Conservation (phyloP, 2,797 vertebrate species). For the Pitangus sulphuratus region DNA sequence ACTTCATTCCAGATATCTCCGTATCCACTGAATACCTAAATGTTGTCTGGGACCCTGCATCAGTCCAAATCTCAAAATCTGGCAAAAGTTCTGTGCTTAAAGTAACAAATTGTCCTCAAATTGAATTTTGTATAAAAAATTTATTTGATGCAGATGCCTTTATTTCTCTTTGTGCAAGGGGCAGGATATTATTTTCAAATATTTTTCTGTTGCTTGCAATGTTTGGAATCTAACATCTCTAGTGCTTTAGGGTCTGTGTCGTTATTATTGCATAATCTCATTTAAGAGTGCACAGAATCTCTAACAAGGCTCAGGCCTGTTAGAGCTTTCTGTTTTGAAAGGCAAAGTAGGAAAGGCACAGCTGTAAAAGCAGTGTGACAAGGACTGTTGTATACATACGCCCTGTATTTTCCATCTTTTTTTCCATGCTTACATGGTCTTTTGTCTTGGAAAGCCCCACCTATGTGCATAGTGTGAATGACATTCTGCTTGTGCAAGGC, state of each 20-base stretch:
- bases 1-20: background rate
- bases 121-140: background rate
- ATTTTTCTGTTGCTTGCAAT: background rate
- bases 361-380: background rate
- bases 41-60: background rate
- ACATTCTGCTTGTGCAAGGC: background rate
- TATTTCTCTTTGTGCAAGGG: background rate
- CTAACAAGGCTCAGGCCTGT: background rate
- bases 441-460: background rate
- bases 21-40: background rate
- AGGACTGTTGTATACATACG: fast-evolving
- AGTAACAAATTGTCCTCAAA: background rate
- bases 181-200: background rate
- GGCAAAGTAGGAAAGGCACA: background rate
- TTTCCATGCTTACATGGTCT: background rate
- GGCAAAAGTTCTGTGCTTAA: background rate
- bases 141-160: background rate
- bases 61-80: background rate
- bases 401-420: background rate
- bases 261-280: background rate
- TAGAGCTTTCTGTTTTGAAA: background rate
- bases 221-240: background rate
- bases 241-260: background rate
- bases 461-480: background rate
- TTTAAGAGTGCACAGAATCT: background rate